A percentile compares a stretch with the other conserved stretches of the same genome.
phyloP scores from a whole-genome alignment of 2,113 vertebrate species.

The Serinus canaria region DNA sequence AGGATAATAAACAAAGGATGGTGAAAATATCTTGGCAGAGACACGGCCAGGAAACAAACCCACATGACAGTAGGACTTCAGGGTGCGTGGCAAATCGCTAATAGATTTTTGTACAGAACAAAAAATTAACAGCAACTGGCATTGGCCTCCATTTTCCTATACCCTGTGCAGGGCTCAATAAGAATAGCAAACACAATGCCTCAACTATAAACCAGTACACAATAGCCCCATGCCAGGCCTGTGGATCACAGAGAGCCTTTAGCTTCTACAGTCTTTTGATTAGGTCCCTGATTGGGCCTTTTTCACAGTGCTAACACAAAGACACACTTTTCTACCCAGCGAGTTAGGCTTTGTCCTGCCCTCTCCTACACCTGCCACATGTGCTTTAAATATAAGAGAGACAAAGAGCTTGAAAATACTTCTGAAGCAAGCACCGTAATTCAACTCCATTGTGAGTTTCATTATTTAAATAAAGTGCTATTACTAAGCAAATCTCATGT shows the following conservation, averaged over 20 bases:
- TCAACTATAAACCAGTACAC: not conserved
- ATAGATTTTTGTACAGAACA: not conserved
- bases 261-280: constrained; percentile 27
- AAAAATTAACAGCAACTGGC: not conserved
- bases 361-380: not conserved
- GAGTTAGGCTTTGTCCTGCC: not conserved
- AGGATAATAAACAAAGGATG: not conserved
- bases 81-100: not conserved
- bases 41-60: not conserved
- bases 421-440: not conserved
- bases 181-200: constrained; percentile 28
- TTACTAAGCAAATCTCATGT: not conserved
- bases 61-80: not conserved
- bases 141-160: constrained; percentile 5
- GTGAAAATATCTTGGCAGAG: not conserved
- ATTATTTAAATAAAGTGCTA: constrained; percentile 7
- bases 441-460: not conserved
- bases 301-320: constrained; percentile 13
- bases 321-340: not conserved
- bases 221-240: constrained; percentile 35
- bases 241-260: not conserved
- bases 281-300: constrained; percentile 6
- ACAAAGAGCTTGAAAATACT: not conserved
- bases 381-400: not conserved
- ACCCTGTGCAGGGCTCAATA: not conserved